A percentile compares a stretch with the other conserved stretches of the same genome.
phyloP scores from a whole-genome alignment of 2,888 invertebrate species.

The Melinaea menophilus region DNA sequence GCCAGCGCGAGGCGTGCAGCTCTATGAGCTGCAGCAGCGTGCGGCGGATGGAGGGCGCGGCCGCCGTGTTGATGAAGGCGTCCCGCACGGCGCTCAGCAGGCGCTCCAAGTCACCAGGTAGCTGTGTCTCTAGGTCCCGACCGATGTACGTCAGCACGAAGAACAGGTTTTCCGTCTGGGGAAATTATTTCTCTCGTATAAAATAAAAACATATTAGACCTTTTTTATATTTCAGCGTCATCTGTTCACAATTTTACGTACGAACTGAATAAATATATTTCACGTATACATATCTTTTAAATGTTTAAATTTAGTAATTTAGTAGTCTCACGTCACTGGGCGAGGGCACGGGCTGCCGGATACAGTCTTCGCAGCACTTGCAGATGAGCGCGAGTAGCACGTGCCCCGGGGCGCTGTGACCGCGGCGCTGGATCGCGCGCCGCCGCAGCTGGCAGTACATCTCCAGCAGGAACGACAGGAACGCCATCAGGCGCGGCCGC shows the following conservation, averaged over 20 bases:
- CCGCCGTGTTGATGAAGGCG: slow-evolving; percentile 87
- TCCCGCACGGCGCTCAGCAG: slow-evolving; percentile 89
- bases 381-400: slow-evolving; percentile 89
- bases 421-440: slow-evolving; percentile 78
- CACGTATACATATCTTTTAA: no score
- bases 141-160: slow-evolving; percentile 93
- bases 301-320: not conserved
- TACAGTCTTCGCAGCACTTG: slow-evolving; percentile 93
- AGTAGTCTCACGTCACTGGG: slow-evolving; percentile 82
- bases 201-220: no score
- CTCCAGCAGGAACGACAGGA: slow-evolving; percentile 93
- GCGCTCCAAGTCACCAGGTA: slow-evolving; percentile 88
- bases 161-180: slow-evolving; percentile 91
- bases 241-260: no score
- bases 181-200: slow-evolving; percentile 14
- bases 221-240: no score
- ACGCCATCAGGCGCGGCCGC: slow-evolving; percentile 85
- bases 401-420: slow-evolving; percentile 70
- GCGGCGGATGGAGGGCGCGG: slow-evolving; percentile 86
- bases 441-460: slow-evolving; percentile 93
- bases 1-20: slow-evolving; percentile 93
- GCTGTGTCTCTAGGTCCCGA: slow-evolving; percentile 88
- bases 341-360: slow-evolving; percentile 88
- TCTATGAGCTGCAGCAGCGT: slow-evolving; percentile 93
- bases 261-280: no score